Evolutionary conservation across 2,888 invertebrate species (phyloP), one percentile per base, ranked within the genome.

Genomic region (Alloscopus bannaensis): DNA sequence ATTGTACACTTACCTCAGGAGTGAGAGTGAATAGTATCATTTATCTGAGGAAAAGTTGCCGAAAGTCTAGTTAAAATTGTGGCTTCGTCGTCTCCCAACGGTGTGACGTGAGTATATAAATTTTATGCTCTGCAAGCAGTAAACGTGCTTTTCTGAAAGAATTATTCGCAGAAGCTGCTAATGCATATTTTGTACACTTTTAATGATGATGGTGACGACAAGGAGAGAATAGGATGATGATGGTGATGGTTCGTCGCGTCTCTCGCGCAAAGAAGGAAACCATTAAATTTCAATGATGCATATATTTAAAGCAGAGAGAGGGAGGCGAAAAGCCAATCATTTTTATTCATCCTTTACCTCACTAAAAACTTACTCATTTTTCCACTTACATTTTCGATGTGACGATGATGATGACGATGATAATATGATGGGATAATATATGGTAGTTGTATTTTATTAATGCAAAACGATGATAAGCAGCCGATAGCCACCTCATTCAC

Each of bases 181-280:
- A 36, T 36, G 36, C 36, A 47, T 47, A n/a, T n/a, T 47, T 47
- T 6, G 18, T 47, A 4, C n/a, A 4, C 18, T 47, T n/a, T 20
- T 50, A 11, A 50, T 50, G 20, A 20, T 50, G 50, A 50, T 50
- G 42, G 42, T 42, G 42, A 42, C 42, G 42, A 42, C 42, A 18
- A 42, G 42, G 18, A 42, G 13, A 18, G 18, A 18, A 42, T 42
- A 18, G n/a, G n/a, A n/a, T n/a, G n/a, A 42, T n/a, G 42, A 42
- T 42, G 42, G 42, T 16, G 13, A n/a, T 42, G 42, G 42, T 42
- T 42, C 18, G 8, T 42, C 13, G 42, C 18, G 42, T 18, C 18
- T 2, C 42, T 42, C 18, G 42, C 42, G 42, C 18, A n/a, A n/a
- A n/a, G 42, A 42, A n/a, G 42, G 18, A 16, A 18, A 42, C 18